Evolutionary conservation across 1,140 invertebrate genomes (phyloP).

Genomic region (Stegodyphus dumicola): DNA sequence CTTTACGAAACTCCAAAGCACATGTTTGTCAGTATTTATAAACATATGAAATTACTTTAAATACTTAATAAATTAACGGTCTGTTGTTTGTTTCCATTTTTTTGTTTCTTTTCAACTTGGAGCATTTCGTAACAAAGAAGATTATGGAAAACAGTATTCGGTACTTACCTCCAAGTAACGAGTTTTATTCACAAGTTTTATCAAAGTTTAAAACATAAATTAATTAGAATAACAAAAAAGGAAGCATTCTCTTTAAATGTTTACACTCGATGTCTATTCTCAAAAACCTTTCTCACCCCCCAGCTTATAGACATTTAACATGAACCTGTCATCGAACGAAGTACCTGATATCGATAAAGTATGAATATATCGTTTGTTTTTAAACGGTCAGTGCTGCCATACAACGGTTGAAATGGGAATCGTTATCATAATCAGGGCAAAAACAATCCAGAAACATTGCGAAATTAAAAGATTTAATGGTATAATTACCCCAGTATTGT

Average conservation of each 20-base stretch:
- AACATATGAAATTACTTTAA: background rate
- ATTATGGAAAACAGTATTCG: background rate
- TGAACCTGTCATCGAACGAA: slow-evolving; percentile 47
- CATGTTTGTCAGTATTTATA: background rate
- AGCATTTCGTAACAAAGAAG: slow-evolving; percentile 44
- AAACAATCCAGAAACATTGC: too few species aligned
- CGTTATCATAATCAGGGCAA: too few species aligned
- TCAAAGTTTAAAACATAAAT: background rate
- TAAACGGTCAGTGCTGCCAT: too few species aligned
- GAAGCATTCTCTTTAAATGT: slow-evolving; percentile 19
- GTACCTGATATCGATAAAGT: background rate
- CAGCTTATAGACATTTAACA: slow-evolving; percentile 42
- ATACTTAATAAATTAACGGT: background rate
- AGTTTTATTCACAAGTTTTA: background rate
- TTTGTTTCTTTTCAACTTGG: background rate
- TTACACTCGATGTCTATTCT: slow-evolving; percentile 42
- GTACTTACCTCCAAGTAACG: slow-evolving; percentile 21
- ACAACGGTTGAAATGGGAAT: too few species aligned
- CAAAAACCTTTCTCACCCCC: slow-evolving; percentile 42
- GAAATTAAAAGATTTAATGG: too few species aligned
- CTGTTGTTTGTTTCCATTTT: background rate
- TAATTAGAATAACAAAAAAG: slow-evolving; percentile 1
- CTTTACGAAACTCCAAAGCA: background rate
- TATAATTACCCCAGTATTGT: too few species aligned
- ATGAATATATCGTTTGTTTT: background rate